Evolutionary conservation across 2,888 invertebrate genomes (phyloP), one percentile per base, ranked within the genome.

Genomic region (Lucinisca nassula): DNA sequence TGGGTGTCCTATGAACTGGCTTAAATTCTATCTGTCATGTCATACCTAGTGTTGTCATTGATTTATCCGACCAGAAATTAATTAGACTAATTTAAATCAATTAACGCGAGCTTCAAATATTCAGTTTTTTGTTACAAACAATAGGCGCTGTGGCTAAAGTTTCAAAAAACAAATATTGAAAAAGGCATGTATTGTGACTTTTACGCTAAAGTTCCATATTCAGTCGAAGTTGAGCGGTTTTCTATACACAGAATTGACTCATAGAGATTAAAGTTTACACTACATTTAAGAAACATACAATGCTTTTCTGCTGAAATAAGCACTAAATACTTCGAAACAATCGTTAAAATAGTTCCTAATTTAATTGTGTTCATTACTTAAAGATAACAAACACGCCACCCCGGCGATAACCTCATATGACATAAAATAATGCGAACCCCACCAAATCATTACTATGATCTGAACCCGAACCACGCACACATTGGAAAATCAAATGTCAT

Each of bases 51-150:
- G 58, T 58, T 83, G 87, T 89, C 89, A 87, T 67, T 85, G 85
- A 76, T 81, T 89, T 89, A 89, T 89, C 89, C 80, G 70, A 40
- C 55, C 58, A 75, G 80, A 82, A 89, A 86, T 85, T 89, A 89
- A 89, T 89, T 89, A 89, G 84, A 51, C 87, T 89, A 87, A 89
- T 89, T 89, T 89, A 87, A 89, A 89, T 89, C 89, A 89, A 89
- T 89, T 89, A 89, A 77, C 89, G 87, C 85, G 87, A 87, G 89
- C 83, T 89, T 83, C 74, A 83, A 89, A 89, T 83, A 85, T 89
- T 85, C 77, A 80, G 75, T 70, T 61, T 77, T 73, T 89, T 89
- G 89, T 89, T 74, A 35, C 12, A 51, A 84, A 87, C 87, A 89
- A 89, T 82, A 75, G 38, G 55, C 24, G 2, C 55, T 72, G 70